Evolutionary conservation across 2,797 vertebrate genomes (phyloP).

Genomic region (Acanthurus tractus): DNA sequence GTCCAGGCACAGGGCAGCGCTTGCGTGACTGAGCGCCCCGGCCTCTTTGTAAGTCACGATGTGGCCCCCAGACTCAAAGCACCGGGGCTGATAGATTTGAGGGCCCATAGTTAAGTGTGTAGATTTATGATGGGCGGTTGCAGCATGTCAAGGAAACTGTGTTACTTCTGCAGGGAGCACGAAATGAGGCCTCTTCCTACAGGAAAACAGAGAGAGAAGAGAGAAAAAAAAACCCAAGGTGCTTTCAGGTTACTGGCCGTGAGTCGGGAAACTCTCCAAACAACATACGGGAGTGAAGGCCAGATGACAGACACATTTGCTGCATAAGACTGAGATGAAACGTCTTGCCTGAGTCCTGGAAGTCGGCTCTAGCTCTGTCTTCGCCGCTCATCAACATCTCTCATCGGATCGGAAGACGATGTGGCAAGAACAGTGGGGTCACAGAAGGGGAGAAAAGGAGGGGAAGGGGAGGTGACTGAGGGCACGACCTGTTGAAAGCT

Average conservation of each 20-base stretch:
- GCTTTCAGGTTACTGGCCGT: constrained; percentile 69
- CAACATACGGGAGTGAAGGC: constrained; percentile 37
- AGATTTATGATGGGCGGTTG: constrained; percentile 76
- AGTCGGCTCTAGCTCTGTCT: constrained; percentile 14
- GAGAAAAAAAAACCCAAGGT: constrained; percentile 47
- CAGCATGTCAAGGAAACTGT: constrained; percentile 51
- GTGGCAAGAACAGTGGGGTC: constrained; percentile 42
- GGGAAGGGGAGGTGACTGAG: constrained; percentile 12
- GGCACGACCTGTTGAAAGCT: constrained; percentile 55
- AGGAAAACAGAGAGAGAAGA: constrained; percentile 35
- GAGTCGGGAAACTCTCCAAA: constrained; percentile 50
- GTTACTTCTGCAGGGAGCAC: constrained; percentile 67
- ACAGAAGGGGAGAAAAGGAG: constrained; percentile 24
- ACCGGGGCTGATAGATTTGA: constrained; percentile 63
- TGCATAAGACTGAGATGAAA: constrained; percentile 54
- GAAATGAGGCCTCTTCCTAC: constrained; percentile 60
- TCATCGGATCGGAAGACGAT: constrained; percentile 52
- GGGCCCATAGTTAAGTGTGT: constrained; percentile 65
- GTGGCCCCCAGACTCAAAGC: constrained; percentile 62
- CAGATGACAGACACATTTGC: constrained; percentile 50
- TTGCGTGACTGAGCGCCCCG: constrained; percentile 83
- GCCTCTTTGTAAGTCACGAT: constrained; percentile 62
- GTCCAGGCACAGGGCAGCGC: constrained; percentile 77
- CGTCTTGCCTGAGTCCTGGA: constrained; percentile 45
- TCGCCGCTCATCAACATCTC: constrained; percentile 62